A percentile compares a stretch with the other conserved stretches of the same genome.
These are phyloP conservation scores for Trichogramma dendrolimi DNA, from an alignment of 2,888 invertebrate genomes.

Conservation along the genomic window DNA sequence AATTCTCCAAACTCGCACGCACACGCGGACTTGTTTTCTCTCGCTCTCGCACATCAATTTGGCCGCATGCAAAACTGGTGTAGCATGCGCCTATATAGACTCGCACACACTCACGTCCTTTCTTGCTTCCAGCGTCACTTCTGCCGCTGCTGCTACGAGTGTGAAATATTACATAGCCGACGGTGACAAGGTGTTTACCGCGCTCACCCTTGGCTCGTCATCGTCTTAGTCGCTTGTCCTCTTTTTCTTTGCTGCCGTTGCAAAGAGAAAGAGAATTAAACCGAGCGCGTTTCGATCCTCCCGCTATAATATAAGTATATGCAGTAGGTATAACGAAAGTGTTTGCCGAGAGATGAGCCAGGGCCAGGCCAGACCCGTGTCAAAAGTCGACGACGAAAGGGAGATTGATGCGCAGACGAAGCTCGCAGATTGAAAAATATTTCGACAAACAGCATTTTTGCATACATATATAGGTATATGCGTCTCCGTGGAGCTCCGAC, in stretches of 20 bases:
- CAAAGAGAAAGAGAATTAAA: conserved; percentile 24
- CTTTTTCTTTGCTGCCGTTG: background rate
- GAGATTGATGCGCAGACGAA: conserved; percentile 18
- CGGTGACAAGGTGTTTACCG: conserved; percentile 34
- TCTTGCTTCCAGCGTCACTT: conserved; percentile 26
- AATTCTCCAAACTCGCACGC: conserved; percentile 21
- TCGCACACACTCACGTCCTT: background rate
- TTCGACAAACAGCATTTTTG: conserved; percentile 24
- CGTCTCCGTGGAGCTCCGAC: too few species aligned
- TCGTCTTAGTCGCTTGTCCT: conserved; percentile 17
- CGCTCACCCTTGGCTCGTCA: conserved; percentile 22
- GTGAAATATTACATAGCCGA: conserved; percentile 33
- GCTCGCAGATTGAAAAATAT: conserved; percentile 22
- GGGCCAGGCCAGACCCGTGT: background rate
- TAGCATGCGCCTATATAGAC: background rate
- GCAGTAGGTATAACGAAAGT: conserved; percentile 8
- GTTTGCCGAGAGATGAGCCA: conserved; percentile 13
- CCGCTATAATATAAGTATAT: too few species aligned
- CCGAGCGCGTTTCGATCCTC: background rate
- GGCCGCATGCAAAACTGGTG: too few species aligned
- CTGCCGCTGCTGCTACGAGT: conserved; percentile 26
- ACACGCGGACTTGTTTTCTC: conserved; percentile 19
- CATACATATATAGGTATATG: background rate
- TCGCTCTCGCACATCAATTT: background rate
- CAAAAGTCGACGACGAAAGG: conserved; percentile 5